Conservation (phyloP, 2,888 invertebrate genomes). For the Ormyrus pomaceus region DNA sequence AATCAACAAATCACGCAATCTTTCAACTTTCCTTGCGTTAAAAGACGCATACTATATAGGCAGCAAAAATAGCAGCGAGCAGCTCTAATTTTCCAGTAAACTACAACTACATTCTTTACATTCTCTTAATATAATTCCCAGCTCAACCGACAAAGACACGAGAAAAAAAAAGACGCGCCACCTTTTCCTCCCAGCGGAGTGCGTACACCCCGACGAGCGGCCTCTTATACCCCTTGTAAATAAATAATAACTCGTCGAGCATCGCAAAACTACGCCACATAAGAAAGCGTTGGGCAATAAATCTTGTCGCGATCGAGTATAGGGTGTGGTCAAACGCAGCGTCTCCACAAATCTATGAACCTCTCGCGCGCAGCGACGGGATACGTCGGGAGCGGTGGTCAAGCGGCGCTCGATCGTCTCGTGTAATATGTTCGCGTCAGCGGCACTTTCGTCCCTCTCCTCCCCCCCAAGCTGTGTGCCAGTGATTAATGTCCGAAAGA, state of each 20-base stretch:
- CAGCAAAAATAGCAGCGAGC: no score
- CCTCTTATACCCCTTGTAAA: background rate
- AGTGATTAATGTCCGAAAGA: constrained; percentile 33
- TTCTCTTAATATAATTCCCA: no score
- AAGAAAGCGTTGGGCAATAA: constrained; percentile 64
- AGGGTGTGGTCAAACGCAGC: constrained; percentile 74
- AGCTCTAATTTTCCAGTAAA: no score
- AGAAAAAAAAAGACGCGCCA: background rate
- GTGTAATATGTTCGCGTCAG: constrained; percentile 56
- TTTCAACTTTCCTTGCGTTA: no score
- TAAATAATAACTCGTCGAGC: constrained; percentile 4
- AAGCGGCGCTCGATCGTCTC: constrained; percentile 12
- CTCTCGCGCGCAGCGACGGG: constrained; percentile 17
- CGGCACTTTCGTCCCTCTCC: constrained; percentile 40
- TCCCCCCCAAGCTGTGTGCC: background rate
- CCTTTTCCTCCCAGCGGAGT: no score
- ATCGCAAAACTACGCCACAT: background rate
- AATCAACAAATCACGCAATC: no score
- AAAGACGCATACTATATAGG: no score
- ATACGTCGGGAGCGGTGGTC: constrained; percentile 21
- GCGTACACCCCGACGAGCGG: no score
- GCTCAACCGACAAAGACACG: background rate
- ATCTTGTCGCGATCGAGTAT: constrained; percentile 70
- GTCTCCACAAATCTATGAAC: constrained; percentile 39
- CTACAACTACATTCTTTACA: no score